Conservation (phyloP, 2,888 invertebrate genomes). For the Crocallis elinguaria region DNA sequence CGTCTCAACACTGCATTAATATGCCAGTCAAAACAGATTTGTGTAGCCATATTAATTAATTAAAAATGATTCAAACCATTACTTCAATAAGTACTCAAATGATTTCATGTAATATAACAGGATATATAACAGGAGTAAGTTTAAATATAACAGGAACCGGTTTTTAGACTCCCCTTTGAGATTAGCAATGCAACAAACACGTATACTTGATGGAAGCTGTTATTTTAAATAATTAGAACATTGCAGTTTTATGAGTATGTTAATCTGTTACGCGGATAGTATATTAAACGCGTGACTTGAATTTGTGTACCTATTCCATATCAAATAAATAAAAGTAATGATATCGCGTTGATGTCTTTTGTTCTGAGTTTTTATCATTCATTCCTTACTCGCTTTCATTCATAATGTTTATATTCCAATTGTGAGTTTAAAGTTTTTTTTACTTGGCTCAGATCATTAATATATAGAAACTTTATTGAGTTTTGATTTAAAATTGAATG, state of each 20-base stretch:
- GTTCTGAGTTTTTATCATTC: constrained; percentile 13
- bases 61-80: neutral
- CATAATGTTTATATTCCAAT: constrained; percentile 6
- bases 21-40: constrained; percentile 41
- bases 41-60: constrained; percentile 7
- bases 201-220: constrained; percentile 29
- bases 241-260: constrained; percentile 11
- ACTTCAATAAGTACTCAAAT: constrained; percentile 3
- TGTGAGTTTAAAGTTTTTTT: constrained; percentile 13
- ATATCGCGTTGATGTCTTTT: constrained; percentile 27
- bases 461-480: constrained; percentile 16
- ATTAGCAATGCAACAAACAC: constrained; percentile 25
- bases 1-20: constrained; percentile 46
- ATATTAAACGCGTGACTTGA: constrained; percentile 3
- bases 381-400: constrained; percentile 7
- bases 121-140: neutral
- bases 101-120: too few relatives aligned
- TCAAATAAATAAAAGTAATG: neutral
- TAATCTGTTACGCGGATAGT: constrained; percentile 4
- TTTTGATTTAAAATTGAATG: constrained; percentile 34
- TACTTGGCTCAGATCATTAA: constrained; percentile 8
- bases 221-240: constrained; percentile 23
- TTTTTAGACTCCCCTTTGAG: constrained; percentile 20
- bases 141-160: constrained; percentile 5
- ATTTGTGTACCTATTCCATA: neutral